Evolutionary conservation across 1,140 invertebrate species (phyloP).

Genomic region (Ericerus pela): DNA sequence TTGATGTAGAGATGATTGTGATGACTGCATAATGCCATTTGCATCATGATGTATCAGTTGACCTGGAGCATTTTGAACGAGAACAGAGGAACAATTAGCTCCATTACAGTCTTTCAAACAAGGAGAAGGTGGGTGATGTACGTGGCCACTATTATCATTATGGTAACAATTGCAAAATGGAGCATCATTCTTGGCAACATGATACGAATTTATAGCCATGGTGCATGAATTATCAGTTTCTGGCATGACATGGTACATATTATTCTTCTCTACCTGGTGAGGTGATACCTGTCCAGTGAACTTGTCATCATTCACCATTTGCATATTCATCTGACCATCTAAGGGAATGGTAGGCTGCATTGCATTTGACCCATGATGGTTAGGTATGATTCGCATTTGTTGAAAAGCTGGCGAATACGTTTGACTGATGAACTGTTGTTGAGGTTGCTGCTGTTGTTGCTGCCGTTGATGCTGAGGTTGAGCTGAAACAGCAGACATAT

Average conservation of each 20-base stretch:
- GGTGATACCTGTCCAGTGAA: background rate
- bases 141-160: background rate
- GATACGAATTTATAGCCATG: background rate
- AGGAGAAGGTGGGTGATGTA: background rate
- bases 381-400: background rate
- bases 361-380: background rate
- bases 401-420: background rate
- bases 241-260: too few relatives aligned
- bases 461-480: background rate
- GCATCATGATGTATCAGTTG: background rate
- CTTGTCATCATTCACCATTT: background rate
- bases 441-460: background rate
- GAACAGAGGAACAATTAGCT: background rate
- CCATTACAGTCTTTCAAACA: background rate
- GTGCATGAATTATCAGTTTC: background rate
- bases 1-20: too few relatives aligned
- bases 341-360: background rate
- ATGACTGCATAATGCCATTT: background rate
- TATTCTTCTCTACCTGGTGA: background rate
- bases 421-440: background rate
- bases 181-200: background rate
- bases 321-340: background rate
- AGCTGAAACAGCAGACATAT: background rate
- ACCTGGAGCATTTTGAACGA: background rate
- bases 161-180: conserved; percentile 1